Evolutionary conservation across 2,888 invertebrate species (phyloP).

Genomic region (Graphium colonna): DNA sequence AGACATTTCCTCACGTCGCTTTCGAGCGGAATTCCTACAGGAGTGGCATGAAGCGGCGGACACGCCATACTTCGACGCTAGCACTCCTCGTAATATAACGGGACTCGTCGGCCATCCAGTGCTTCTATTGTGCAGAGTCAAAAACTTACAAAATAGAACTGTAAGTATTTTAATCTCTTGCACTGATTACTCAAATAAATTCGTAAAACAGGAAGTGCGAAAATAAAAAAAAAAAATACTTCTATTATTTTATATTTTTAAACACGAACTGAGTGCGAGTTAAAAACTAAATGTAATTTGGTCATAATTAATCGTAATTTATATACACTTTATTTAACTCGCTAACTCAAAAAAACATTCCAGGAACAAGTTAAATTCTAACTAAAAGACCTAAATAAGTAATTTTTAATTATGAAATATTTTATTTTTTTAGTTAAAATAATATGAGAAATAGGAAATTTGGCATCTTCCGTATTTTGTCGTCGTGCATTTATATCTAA

Average conservation of each 20-base stretch:
- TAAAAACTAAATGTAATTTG: no score
- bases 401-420: no score
- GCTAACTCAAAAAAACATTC: no score
- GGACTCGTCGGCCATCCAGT: conserved; percentile 93
- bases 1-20: conserved; percentile 65
- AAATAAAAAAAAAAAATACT: no score
- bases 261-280: no score
- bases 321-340: no score
- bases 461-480: background rate
- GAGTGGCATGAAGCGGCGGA: conserved; percentile 74
- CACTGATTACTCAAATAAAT: no score
- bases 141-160: conserved; percentile 92
- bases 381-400: no score
- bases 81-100: conserved; percentile 89
- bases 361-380: no score
- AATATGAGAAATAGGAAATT: background rate
- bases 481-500: conserved; percentile 3
- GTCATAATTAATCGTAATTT: no score
- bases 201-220: no score
- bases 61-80: conserved; percentile 88
- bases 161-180: conserved; percentile 72
- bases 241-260: no score
- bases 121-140: conserved; percentile 89
- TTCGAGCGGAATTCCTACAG: conserved; percentile 68
- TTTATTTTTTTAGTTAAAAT: background rate